Percentiles rank a stretch among this genome's conserved stretches.
These are phyloP conservation scores for Fulmarus glacialis DNA, from an alignment of 2,113 vertebrate genomes.

Conservation along the genomic window DNA sequence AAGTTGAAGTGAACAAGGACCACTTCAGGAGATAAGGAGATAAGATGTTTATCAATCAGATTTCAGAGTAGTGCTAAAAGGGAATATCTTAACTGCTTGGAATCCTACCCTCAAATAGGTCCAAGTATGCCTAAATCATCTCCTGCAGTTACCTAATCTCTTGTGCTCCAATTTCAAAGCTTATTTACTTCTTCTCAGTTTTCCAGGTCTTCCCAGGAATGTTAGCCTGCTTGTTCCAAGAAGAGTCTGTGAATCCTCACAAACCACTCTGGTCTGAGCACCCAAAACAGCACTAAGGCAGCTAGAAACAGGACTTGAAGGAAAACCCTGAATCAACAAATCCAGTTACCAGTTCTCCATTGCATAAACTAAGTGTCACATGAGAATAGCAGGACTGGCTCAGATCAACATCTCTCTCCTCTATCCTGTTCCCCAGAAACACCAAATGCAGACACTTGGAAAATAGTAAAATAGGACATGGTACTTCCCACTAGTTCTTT, in stretches of 20 bases:
- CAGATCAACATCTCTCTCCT: not conserved
- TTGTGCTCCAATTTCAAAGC: not conserved
- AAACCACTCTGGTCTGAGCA: not conserved
- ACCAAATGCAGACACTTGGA: not conserved
- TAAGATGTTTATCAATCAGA: not conserved
- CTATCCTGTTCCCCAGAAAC: not conserved
- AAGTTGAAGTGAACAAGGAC: not conserved
- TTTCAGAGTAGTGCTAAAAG: not conserved
- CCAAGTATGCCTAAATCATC: not conserved
- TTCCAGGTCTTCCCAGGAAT: not conserved
- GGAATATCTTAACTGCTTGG: not conserved
- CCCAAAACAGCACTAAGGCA: not conserved
- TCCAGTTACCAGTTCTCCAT: not conserved
- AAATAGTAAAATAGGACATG: not conserved
- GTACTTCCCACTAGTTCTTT: not conserved
- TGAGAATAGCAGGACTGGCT: not conserved
- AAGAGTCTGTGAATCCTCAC: not conserved
- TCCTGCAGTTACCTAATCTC: not conserved
- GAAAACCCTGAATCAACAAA: not conserved
- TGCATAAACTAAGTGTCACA: not conserved
- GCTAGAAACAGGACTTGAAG: not conserved
- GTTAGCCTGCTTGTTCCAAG: not conserved
- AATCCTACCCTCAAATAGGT: not conserved
- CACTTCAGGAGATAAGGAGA: not conserved
- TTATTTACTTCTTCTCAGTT: not conserved